phyloP scores from a whole-genome alignment of 2,888 invertebrate species.

The Nephrotoma guestfalica region DNA sequence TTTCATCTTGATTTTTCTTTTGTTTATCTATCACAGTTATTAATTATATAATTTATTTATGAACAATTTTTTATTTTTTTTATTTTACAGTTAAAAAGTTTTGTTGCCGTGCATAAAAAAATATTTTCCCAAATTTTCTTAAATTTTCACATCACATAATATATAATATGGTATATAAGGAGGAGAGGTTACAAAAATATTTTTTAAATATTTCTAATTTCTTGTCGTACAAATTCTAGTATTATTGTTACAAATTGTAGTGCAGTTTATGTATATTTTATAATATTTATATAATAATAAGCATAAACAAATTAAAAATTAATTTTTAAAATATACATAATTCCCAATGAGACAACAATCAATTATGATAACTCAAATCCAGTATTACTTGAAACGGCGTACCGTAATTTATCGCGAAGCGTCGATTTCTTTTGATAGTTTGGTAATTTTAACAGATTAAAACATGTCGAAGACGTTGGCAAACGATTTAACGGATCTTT shows the following conservation, averaged over 20 bases:
- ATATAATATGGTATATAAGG: not conserved
- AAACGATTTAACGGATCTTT: constrained; percentile 86
- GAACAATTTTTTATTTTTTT: not conserved
- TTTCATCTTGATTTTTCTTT: not conserved
- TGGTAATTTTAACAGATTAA: constrained; percentile 93
- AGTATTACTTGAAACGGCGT: constrained; percentile 94
- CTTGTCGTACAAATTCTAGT: not conserved
- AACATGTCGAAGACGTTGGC: constrained; percentile 98
- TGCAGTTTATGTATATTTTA: not conserved
- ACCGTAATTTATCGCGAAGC: constrained; percentile 86
- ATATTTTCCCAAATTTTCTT: not conserved
- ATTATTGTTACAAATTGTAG: not conserved
- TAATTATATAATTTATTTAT: not conserved
- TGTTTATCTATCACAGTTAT: constrained; percentile 4
- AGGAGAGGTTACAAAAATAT: not conserved
- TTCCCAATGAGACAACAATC: not conserved
- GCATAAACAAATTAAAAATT: not conserved
- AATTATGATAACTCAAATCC: constrained; percentile 95
- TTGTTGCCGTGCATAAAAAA: not conserved
- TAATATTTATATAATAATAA: not conserved
- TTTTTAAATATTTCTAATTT: not conserved
- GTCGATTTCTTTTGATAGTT: constrained; percentile 96
- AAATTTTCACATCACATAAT: not conserved
- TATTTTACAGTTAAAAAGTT: not conserved
- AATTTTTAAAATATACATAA: not conserved